phyloP scores from a whole-genome alignment of 2,797 vertebrate species.

The Hippoglossus hippoglossus region DNA sequence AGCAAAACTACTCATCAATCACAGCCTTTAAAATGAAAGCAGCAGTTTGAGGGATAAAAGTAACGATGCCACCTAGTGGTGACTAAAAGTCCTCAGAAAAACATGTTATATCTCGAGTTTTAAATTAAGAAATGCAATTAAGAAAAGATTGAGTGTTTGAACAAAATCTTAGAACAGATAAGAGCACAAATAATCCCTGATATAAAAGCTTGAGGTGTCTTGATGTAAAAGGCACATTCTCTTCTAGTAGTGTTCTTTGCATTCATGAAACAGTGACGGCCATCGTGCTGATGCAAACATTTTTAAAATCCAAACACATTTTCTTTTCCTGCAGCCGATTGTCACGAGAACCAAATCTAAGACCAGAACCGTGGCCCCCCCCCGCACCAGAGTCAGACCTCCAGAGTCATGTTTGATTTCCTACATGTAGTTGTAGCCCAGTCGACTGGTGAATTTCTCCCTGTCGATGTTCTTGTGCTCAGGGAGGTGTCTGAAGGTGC shows the following conservation, averaged over 20 bases:
- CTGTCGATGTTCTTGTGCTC: conserved; percentile 79
- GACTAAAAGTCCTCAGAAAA: conserved; percentile 15
- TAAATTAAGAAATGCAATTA: not conserved
- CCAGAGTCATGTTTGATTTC: not conserved
- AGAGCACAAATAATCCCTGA: conserved; percentile 18
- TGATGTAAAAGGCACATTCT: conserved; percentile 16
- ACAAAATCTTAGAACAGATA: conserved; percentile 37
- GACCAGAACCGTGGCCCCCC: not conserved
- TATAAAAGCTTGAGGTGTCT: not conserved
- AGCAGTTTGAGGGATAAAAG: conserved; percentile 23
- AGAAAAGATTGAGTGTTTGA: conserved; percentile 8
- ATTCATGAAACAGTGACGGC: not conserved
- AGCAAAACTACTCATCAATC: conserved; percentile 4
- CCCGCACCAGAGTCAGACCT: not conserved
- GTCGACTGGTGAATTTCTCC: conserved; percentile 56
- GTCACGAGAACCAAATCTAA: not conserved
- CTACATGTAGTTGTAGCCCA: conserved; percentile 28
- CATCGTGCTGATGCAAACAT: not conserved
- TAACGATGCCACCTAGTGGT: conserved; percentile 60
- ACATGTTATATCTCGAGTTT: not conserved
- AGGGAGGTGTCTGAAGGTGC: conserved; percentile 76
- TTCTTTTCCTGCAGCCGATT: not conserved
- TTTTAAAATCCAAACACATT: not conserved
- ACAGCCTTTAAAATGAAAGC: conserved; percentile 51
- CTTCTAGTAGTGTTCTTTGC: not conserved